Evolutionary conservation across 2,113 vertebrate species (phyloP).

Genomic region (Pteruthius melanotis): DNA sequence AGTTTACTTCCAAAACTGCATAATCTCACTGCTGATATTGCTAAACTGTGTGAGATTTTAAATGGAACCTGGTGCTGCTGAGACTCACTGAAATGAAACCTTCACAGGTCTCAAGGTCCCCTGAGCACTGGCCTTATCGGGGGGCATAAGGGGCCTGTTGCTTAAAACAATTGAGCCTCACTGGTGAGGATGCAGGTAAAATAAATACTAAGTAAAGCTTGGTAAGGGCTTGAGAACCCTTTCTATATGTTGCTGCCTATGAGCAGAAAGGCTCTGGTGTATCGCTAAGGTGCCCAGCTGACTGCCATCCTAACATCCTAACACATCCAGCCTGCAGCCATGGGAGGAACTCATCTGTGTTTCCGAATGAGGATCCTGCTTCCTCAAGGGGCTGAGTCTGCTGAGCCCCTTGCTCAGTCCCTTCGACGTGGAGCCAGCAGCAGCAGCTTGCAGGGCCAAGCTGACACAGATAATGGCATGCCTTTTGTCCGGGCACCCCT

Average conservation of each 20-base stretch:
- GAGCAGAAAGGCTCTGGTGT: background rate
- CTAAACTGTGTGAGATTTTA: background rate
- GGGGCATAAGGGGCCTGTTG: background rate
- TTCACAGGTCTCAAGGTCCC: background rate
- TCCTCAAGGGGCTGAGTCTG: background rate
- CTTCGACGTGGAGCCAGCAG: background rate
- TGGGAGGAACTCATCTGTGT: fast-evolving
- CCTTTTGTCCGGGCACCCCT: background rate
- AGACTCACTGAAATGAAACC: background rate
- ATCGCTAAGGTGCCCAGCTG: background rate
- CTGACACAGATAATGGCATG: background rate
- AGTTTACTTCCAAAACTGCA: background rate
- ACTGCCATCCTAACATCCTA: background rate
- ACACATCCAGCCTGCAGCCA: background rate
- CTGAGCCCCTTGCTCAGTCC: fast-evolving
- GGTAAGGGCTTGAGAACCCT: background rate
- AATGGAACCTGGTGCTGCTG: background rate
- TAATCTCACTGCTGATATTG: background rate
- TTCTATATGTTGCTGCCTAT: fast-evolving
- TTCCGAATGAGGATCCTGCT: fast-evolving
- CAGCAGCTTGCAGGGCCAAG: background rate
- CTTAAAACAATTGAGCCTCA: background rate
- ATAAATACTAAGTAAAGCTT: background rate
- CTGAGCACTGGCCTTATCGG: background rate
- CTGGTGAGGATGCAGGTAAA: background rate